Percentiles rank a stretch among this genome's conserved stretches.
Evolutionary conservation across 2,888 invertebrate genomes (phyloP).

Genomic region (Bombylius discolor): DNA sequence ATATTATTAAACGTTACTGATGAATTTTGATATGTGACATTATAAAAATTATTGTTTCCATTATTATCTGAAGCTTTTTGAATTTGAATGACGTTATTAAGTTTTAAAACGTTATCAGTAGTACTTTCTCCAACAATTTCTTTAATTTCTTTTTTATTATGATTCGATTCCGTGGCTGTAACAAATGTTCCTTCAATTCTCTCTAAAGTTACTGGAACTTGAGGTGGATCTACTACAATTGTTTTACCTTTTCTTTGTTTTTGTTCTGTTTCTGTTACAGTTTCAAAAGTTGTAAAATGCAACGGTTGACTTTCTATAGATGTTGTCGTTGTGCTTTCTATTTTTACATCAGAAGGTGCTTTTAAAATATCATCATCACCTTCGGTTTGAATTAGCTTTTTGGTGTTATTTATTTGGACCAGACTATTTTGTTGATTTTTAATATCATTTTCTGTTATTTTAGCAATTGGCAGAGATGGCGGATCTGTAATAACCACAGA

Average conservation of each 20-base stretch:
- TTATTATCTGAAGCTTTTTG: not conserved
- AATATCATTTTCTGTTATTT: not conserved
- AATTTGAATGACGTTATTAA: not conserved
- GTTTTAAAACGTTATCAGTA: not conserved
- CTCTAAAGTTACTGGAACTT: not conserved
- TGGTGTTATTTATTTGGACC: too few species aligned
- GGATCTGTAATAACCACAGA: not conserved
- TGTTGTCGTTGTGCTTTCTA: not conserved
- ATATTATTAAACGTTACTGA: too few species aligned
- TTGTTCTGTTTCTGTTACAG: not conserved
- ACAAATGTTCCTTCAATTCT: not conserved
- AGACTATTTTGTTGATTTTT: not conserved
- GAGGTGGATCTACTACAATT: not conserved
- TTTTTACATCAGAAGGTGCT: not conserved
- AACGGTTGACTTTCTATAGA: not conserved
- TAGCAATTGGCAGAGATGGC: not conserved
- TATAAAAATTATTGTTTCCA: too few species aligned
- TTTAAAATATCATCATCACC: not conserved
- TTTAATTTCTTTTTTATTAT: not conserved
- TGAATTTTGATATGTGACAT: too few species aligned
- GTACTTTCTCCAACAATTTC: not conserved
- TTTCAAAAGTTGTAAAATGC: not conserved
- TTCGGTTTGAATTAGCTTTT: too few species aligned
- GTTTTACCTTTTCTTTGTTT: conserved; percentile 1
- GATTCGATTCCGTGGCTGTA: too few species aligned